A percentile compares a stretch with the other conserved stretches of the same genome.
Conservation (phyloP, 2,113 vertebrate species). For the Oenanthe oenanthe region DNA sequence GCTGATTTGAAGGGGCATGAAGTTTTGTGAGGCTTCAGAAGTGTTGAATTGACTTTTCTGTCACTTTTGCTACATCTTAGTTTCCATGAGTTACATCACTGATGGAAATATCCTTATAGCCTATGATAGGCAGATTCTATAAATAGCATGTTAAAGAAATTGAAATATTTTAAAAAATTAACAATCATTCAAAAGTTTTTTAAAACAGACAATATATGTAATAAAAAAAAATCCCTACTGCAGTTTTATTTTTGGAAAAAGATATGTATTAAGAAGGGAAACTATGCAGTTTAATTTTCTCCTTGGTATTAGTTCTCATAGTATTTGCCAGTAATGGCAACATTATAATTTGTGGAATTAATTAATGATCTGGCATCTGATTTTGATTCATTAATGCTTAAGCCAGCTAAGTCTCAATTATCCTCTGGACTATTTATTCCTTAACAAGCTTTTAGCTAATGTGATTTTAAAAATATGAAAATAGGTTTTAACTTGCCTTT, state of each 20-base stretch:
- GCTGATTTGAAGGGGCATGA: slow-evolving; percentile 39
- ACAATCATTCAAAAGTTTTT: background rate
- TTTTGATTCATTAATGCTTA: slow-evolving; percentile 74
- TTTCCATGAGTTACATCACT: background rate
- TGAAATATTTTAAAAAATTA: background rate
- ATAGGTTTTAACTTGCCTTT: slow-evolving; percentile 62
- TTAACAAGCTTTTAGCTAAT: slow-evolving; percentile 74
- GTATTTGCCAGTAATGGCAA: slow-evolving; percentile 60
- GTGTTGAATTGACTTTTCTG: slow-evolving; percentile 55
- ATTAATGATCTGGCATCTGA: slow-evolving; percentile 75
- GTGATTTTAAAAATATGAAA: slow-evolving; percentile 69
- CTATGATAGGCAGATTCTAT: slow-evolving; percentile 15
- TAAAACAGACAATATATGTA: background rate
- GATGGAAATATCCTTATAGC: slow-evolving; percentile 32
- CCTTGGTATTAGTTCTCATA: slow-evolving; percentile 52
- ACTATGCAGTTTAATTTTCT: slow-evolving; percentile 49
- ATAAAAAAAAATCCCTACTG: background rate
- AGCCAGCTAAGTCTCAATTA: slow-evolving; percentile 74
- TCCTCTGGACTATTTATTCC: slow-evolving; percentile 71
- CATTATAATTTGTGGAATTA: slow-evolving; percentile 74
- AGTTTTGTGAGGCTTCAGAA: slow-evolving; percentile 39
- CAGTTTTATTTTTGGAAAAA: slow-evolving; percentile 23
- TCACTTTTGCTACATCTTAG: slow-evolving; percentile 16
- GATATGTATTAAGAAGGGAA: background rate
- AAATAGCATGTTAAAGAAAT: slow-evolving; percentile 11